Percentiles rank a stretch among this genome's conserved stretches.
phyloP scores from a whole-genome alignment of 2,888 invertebrate genomes.

The Gymnoscelis rufifasciata region DNA sequence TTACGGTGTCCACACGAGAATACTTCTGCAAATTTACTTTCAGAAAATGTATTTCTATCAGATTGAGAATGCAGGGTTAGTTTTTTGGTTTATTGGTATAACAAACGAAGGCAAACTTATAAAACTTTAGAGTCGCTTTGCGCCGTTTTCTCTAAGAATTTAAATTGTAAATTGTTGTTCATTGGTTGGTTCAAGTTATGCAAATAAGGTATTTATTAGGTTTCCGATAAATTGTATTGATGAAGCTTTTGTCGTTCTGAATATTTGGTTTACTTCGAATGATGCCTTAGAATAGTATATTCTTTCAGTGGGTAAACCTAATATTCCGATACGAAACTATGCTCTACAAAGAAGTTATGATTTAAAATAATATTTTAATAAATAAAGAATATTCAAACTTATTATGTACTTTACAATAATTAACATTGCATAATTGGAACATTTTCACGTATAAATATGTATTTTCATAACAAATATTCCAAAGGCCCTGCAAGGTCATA shows the following conservation, averaged over 20 bases:
- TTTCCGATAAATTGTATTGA: conserved; percentile 3
- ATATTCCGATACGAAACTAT: too few species aligned
- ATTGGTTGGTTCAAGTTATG: conserved; percentile 33
- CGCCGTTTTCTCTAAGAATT: conserved; percentile 42
- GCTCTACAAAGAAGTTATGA: too few species aligned
- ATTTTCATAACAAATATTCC: neutral
- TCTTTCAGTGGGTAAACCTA: too few species aligned
- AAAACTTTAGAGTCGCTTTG: conserved; percentile 41
- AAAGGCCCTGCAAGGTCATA: neutral
- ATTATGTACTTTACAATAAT: too few species aligned
- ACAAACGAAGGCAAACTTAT: conserved; percentile 41
- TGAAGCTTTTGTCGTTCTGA: neutral
- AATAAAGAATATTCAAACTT: too few species aligned
- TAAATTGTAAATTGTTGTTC: conserved; percentile 44
- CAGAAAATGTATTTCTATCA: conserved; percentile 34
- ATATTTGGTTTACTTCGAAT: too few species aligned
- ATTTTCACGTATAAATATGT: too few species aligned
- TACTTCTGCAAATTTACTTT: conserved; percentile 33
- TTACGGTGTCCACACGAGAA: conserved; percentile 35
- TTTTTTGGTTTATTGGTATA: conserved; percentile 36
- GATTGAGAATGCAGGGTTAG: conserved; percentile 37
- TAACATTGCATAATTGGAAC: too few species aligned
- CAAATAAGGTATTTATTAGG: conserved; percentile 29
- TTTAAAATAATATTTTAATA: too few species aligned
- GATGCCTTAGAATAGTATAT: too few species aligned